Conservation (phyloP, 2,113 vertebrate genomes). For the Lontra canadensis region DNA sequence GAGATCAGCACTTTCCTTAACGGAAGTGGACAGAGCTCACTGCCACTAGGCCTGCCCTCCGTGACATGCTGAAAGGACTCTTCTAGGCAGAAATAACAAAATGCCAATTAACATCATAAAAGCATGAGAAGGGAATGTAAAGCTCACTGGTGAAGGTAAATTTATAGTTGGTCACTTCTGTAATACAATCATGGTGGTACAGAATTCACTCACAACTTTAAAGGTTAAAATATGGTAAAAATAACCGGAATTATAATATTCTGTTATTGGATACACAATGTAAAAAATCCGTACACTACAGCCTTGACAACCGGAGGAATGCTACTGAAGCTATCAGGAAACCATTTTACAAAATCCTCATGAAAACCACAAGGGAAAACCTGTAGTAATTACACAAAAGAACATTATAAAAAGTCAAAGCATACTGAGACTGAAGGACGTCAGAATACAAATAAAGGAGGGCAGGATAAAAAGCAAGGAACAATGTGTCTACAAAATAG, state of each 20-base stretch:
- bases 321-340: background rate
- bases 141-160: background rate
- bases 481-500: background rate
- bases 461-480: background rate
- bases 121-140: background rate
- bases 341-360: background rate
- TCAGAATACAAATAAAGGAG: background rate
- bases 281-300: background rate
- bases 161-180: background rate
- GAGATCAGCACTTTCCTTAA: too few relatives aligned
- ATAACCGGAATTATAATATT: background rate
- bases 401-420: background rate
- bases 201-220: background rate
- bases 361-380: background rate
- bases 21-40: background rate
- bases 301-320: background rate
- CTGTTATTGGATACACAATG: background rate
- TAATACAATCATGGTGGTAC: background rate
- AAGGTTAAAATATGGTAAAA: background rate
- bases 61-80: background rate
- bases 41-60: background rate
- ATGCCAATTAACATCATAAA: background rate
- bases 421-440: background rate
- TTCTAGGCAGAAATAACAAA: background rate
- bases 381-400: background rate